Conservation (phyloP, 2,113 vertebrate species). For the Oryzias curvinotus region DNA sequence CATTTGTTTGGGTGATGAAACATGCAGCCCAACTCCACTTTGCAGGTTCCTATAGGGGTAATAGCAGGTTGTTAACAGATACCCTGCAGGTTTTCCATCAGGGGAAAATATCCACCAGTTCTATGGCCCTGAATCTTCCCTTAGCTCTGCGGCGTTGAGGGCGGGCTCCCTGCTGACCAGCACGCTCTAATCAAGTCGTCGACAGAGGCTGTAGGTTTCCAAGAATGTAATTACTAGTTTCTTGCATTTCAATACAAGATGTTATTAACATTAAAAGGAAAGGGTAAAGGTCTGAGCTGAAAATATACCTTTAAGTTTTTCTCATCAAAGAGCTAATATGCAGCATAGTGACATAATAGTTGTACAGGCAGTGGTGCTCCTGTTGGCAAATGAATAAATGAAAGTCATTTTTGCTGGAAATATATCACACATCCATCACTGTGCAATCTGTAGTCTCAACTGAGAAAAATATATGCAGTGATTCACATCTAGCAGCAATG, state of each 20-base stretch:
- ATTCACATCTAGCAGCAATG: too few relatives aligned
- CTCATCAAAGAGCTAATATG: too few relatives aligned
- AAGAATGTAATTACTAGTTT: not conserved
- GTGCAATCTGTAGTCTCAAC: too few relatives aligned
- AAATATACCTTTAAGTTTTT: too few relatives aligned
- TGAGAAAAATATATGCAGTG: too few relatives aligned
- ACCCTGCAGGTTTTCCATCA: constrained; percentile 17
- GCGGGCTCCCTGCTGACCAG: not conserved
- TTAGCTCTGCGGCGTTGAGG: not conserved
- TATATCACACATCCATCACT: too few relatives aligned
- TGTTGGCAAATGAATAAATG: too few relatives aligned
- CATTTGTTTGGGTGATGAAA: constrained; percentile 10
- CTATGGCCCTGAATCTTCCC: constrained; percentile 8
- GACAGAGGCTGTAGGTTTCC: not conserved
- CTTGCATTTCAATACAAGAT: not conserved
- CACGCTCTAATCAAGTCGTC: constrained; percentile 4
- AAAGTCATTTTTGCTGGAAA: too few relatives aligned
- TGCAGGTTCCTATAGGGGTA: constrained; percentile 14
- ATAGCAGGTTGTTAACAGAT: constrained; percentile 18
- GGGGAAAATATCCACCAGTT: constrained; percentile 8
- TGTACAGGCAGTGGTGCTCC: too few relatives aligned
- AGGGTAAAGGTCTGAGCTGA: not conserved
- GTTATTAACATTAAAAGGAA: not conserved
- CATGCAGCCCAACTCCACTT: constrained; percentile 7
- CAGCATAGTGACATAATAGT: too few relatives aligned